Percentiles rank a stretch among this genome's conserved stretches.
These are phyloP conservation scores for Phoxinus phoxinus DNA, from an alignment of 2,113 vertebrate genomes.

Conservation along the genomic window DNA sequence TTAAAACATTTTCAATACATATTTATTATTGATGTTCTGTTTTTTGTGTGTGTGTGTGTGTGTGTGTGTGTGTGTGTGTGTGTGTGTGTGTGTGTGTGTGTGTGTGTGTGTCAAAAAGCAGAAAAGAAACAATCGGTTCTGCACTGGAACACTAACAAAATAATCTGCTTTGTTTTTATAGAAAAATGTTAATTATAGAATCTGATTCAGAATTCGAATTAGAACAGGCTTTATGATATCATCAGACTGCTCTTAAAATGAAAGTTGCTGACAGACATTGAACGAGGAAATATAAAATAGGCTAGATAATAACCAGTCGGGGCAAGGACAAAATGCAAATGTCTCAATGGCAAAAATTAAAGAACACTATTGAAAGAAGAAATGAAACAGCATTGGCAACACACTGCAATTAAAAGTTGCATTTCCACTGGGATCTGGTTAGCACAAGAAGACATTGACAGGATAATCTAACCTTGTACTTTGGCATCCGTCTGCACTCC, in stretches of 20 bases:
- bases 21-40: background rate
- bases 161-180: background rate
- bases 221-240: background rate
- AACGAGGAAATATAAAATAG: background rate
- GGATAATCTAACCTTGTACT: slow-evolving; percentile 69
- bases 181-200: background rate
- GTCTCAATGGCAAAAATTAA: background rate
- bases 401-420: background rate
- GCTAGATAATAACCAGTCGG: background rate
- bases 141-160: background rate
- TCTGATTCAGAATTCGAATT: background rate
- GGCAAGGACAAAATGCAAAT: too few relatives aligned
- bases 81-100: too few relatives aligned
- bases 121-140: background rate
- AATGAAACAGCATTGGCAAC: background rate
- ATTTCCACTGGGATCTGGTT: background rate
- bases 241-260: too few relatives aligned
- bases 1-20: background rate
- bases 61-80: too few relatives aligned
- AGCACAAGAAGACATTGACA: background rate
- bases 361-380: background rate
- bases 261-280: background rate
- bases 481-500: slow-evolving; percentile 70
- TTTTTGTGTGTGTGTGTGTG: too few relatives aligned
- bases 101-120: background rate